These are phyloP conservation scores for Hyposoter dolosus DNA, from an alignment of 2,888 invertebrate species.

Conservation along the genomic window DNA sequence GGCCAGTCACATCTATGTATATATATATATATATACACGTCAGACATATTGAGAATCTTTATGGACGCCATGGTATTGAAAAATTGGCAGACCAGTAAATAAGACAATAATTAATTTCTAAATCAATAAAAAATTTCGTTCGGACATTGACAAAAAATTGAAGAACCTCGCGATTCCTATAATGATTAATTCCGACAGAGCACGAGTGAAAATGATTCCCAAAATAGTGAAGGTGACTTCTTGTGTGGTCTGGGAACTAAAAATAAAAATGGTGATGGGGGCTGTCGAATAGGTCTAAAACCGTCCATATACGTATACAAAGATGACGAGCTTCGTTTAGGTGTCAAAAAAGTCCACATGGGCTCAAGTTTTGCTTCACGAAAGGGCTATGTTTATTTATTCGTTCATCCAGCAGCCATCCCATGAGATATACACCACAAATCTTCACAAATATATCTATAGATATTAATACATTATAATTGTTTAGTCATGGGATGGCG, in stretches of 20 bases:
- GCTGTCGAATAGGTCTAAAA: conserved; percentile 23
- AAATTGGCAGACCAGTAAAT: not conserved
- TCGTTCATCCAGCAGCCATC: conserved; percentile 36
- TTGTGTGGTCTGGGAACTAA: conserved; percentile 27
- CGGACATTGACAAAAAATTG: not conserved
- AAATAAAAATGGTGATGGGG: conserved; percentile 21
- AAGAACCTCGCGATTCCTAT: not conserved
- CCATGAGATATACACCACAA: conserved; percentile 8
- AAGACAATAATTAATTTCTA: not conserved
- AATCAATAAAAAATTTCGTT: not conserved
- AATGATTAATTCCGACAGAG: not conserved
- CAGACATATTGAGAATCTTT: not conserved
- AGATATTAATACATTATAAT: too few relatives aligned
- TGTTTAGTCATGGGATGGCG: conserved; percentile 24
- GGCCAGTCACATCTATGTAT: conserved; percentile 2
- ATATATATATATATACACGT: not conserved
- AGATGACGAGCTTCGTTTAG: conserved; percentile 25
- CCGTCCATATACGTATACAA: conserved; percentile 22
- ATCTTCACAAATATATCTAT: not conserved
- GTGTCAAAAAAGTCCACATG: conserved; percentile 56
- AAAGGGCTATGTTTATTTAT: conserved; percentile 60
- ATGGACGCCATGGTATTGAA: not conserved
- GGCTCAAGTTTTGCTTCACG: conserved; percentile 27
- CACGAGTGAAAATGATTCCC: conserved; percentile 2
- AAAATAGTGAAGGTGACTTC: conserved; percentile 7